Percentiles rank a stretch among this genome's conserved stretches.
These are phyloP conservation scores for Microplitis manilae DNA, from an alignment of 2,888 invertebrate species.

Conservation along the genomic window DNA sequence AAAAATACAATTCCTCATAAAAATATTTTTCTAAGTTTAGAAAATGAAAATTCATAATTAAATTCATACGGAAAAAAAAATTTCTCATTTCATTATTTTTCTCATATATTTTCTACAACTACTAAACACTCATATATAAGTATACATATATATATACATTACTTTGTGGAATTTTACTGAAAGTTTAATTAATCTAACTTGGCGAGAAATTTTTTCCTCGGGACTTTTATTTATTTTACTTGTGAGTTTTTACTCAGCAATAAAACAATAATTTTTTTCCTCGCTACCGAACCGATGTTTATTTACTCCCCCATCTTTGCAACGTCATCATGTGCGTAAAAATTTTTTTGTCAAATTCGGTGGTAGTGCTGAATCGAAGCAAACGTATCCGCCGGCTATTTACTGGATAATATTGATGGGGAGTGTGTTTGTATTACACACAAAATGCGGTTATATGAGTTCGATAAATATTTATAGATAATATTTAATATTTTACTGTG, in stretches of 20 bases:
- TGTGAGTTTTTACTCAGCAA: neutral
- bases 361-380: neutral
- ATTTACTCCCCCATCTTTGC: neutral
- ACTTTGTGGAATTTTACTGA: conserved; percentile 28
- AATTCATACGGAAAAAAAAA: conserved; percentile 3
- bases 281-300: neutral
- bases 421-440: neutral
- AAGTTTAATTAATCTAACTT: conserved; percentile 42
- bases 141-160: too few relatives aligned
- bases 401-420: neutral
- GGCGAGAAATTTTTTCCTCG: conserved; percentile 20
- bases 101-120: too few relatives aligned
- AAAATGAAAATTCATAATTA: neutral
- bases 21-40: too few relatives aligned
- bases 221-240: conserved; percentile 13
- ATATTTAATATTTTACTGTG: neutral
- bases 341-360: neutral
- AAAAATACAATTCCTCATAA: too few relatives aligned
- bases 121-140: too few relatives aligned
- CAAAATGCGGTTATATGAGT: neutral
- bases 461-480: neutral
- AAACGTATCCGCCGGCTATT: neutral
- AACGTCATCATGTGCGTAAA: conserved; percentile 2
- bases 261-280: too few relatives aligned
- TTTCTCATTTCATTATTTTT: too few relatives aligned